Evolutionary conservation across 2,888 invertebrate genomes (phyloP).

Genomic region (Caenorhabditis doughertyi): DNA sequence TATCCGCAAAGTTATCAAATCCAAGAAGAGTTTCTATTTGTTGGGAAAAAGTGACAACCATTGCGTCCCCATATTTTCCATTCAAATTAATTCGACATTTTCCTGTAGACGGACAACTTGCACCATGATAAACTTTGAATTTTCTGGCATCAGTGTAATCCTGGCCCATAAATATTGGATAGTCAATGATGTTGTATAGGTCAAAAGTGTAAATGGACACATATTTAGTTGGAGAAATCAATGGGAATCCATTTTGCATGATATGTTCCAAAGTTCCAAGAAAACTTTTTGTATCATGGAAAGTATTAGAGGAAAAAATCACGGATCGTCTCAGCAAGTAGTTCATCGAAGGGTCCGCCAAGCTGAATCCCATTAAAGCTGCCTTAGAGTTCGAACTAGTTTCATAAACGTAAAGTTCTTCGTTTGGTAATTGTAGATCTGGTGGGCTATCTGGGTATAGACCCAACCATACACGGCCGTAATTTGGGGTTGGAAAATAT

Average conservation of each 20-base stretch:
- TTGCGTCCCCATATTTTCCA: neutral
- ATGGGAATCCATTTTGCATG: neutral
- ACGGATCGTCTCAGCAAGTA: conserved; percentile 14
- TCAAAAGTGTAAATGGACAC: conserved; percentile 30
- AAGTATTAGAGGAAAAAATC: conserved; percentile 3
- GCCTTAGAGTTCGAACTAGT: neutral
- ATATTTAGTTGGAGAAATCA: neutral
- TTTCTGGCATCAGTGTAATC: neutral
- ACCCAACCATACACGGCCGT: neutral
- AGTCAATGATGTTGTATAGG: neutral
- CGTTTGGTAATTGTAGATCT: neutral
- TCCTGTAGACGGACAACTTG: conserved; percentile 33
- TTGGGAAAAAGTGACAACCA: conserved; percentile 21
- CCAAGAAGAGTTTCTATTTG: conserved; percentile 17
- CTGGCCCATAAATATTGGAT: conserved; percentile 7
- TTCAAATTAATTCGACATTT: conserved; percentile 1
- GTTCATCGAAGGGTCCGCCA: neutral
- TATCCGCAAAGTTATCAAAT: conserved; percentile 2
- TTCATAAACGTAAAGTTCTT: neutral
- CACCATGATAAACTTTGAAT: conserved; percentile 5
- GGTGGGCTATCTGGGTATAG: neutral
- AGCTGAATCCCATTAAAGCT: neutral
- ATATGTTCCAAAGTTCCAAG: neutral
- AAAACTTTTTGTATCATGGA: neutral
- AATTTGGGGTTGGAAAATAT: neutral